Evolutionary conservation across 2,797 vertebrate species (phyloP).

Genomic region (Chelon labrosus): DNA sequence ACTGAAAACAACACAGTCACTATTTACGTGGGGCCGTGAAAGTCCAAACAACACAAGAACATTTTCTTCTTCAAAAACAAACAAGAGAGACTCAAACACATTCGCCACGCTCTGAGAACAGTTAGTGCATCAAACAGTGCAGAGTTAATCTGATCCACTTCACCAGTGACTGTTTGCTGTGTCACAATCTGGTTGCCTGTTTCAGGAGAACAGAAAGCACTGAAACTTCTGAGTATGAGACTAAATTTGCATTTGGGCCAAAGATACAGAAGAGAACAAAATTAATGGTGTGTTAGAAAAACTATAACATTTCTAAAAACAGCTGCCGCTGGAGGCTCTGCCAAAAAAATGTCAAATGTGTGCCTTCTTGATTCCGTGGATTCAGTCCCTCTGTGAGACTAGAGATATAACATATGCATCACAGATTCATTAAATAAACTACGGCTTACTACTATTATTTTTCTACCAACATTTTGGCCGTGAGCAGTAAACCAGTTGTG

Average conservation of each 20-base stretch:
- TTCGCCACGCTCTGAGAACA: neutral
- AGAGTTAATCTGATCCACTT: conserved; percentile 8
- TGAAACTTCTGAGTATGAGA: conserved; percentile 9
- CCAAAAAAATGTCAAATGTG: neutral
- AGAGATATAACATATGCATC: neutral
- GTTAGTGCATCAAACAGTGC: neutral
- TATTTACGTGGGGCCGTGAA: neutral
- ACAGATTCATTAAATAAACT: neutral
- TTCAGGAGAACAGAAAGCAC: conserved; percentile 13
- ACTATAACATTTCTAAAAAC: conserved; percentile 7
- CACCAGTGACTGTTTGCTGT: conserved; percentile 20
- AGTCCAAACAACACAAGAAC: neutral
- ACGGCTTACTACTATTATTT: too few species aligned
- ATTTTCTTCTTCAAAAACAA: conserved; percentile 2
- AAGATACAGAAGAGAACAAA: conserved; percentile 17
- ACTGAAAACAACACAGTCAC: neutral
- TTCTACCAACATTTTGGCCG: neutral
- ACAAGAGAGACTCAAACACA: neutral
- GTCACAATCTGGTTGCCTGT: conserved; percentile 8
- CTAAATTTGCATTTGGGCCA: conserved; percentile 10
- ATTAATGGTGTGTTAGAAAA: conserved; percentile 23
- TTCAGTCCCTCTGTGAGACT: too few species aligned
- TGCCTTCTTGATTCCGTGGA: neutral
- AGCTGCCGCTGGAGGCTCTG: conserved; percentile 15
- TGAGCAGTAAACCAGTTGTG: neutral